Conservation (phyloP, 2,113 vertebrate species). For the Centropristis striata region DNA sequence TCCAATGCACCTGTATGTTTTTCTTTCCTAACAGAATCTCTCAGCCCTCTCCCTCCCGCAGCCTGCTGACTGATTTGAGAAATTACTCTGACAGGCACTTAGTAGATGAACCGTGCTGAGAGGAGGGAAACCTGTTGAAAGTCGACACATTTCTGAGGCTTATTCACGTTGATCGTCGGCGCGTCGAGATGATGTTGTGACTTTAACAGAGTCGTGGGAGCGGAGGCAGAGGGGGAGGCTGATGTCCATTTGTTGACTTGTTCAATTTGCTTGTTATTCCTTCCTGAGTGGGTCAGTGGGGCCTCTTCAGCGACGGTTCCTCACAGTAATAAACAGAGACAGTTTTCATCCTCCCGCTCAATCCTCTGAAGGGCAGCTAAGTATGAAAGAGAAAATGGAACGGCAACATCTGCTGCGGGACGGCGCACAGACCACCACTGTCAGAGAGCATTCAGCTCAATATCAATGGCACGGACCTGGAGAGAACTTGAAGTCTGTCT, state of each 20-base stretch:
- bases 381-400: conserved; percentile 56
- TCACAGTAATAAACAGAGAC: conserved; percentile 70
- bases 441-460: conserved; percentile 65
- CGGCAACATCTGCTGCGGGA: conserved; percentile 64
- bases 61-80: conserved; percentile 52
- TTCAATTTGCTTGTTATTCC: conserved; percentile 72
- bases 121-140: conserved; percentile 52
- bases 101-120: conserved; percentile 21
- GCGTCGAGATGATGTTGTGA: conserved; percentile 22
- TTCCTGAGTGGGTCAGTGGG: conserved; percentile 54
- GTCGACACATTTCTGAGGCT: conserved; percentile 15
- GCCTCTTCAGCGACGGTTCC: conserved; percentile 46
- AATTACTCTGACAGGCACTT: conserved; percentile 53
- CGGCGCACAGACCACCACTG: conserved; percentile 56
- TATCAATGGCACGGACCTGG: conserved; percentile 42
- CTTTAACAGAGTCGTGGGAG: conserved; percentile 17
- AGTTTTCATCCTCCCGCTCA: conserved; percentile 60
- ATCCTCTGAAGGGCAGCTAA: conserved; percentile 47
- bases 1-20: conserved; percentile 51
- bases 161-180: conserved; percentile 6
- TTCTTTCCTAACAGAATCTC: conserved; percentile 27
- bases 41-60: conserved; percentile 27
- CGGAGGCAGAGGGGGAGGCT: background rate
- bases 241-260: conserved; percentile 71
- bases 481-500: conserved; percentile 43